Evolutionary conservation across 2,888 invertebrate species (phyloP).

Genomic region (Pollenia angustigena): DNA sequence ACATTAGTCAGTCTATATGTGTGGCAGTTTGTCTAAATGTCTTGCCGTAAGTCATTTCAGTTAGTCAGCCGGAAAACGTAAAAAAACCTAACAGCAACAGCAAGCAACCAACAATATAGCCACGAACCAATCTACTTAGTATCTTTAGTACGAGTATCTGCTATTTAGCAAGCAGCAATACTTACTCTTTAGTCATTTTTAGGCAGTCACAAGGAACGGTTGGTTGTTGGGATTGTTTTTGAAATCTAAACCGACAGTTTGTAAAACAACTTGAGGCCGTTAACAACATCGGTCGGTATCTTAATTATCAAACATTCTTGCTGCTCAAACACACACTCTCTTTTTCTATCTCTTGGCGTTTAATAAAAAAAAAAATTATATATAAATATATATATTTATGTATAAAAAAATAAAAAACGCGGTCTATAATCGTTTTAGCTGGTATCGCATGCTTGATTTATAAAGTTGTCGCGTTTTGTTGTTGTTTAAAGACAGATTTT

Average conservation of each 20-base stretch:
- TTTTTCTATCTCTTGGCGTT: constrained; percentile 28
- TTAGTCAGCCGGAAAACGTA: constrained; percentile 25
- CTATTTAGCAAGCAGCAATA: constrained; percentile 76
- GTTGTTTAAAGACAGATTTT: constrained; percentile 13
- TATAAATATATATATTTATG: constrained; percentile 25
- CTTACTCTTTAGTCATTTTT: constrained; percentile 83
- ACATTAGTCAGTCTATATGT: neutral
- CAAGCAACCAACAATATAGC: constrained; percentile 38
- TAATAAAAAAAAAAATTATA: constrained; percentile 35
- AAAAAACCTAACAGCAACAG: constrained; percentile 57
- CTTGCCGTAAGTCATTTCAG: neutral
- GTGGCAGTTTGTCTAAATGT: neutral
- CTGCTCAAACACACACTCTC: constrained; percentile 30
- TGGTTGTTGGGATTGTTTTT: constrained; percentile 76
- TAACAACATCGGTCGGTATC: constrained; percentile 76
- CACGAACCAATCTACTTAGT: constrained; percentile 44
- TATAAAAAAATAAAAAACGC: constrained; percentile 48
- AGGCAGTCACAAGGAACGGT: constrained; percentile 82
- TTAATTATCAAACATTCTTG: constrained; percentile 66
- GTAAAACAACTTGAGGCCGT: constrained; percentile 56
- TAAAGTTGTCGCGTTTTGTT: constrained; percentile 46
- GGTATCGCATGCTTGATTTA: constrained; percentile 55
- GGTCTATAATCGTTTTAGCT: constrained; percentile 64
- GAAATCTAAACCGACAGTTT: constrained; percentile 58
- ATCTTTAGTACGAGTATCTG: constrained; percentile 55